Conservation (phyloP, 2,797 vertebrate genomes). For the Phylloscopus collybita region DNA sequence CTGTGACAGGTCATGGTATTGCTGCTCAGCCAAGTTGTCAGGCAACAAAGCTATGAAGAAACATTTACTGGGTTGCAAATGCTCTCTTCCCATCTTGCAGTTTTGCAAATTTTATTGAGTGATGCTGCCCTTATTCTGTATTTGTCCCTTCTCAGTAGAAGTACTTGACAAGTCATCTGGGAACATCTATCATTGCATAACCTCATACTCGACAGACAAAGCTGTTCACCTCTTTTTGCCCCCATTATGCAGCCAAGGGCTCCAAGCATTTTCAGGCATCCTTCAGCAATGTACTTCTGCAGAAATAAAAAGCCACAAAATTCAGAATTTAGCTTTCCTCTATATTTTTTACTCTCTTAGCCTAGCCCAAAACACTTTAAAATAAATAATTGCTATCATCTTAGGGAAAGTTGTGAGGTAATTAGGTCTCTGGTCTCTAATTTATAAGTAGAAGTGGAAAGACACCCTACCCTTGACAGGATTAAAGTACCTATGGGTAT, state of each 20-base stretch:
- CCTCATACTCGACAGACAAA: not conserved
- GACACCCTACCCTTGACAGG: not conserved
- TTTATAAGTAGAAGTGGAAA: not conserved
- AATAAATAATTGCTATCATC: not conserved
- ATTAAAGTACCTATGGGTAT: not conserved
- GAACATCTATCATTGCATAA: not conserved
- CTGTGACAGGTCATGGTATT: not conserved
- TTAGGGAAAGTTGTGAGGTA: not conserved
- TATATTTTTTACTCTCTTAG: not conserved
- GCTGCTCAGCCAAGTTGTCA: not conserved
- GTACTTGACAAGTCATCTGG: not conserved
- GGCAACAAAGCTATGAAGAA: not conserved
- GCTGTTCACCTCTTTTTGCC: not conserved
- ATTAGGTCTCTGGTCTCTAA: not conserved
- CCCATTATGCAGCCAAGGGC: not conserved
- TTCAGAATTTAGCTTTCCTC: not conserved
- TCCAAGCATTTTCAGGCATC: not conserved
- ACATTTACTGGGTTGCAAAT: not conserved
- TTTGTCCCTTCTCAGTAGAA: not conserved
- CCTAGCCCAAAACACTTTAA: not conserved
- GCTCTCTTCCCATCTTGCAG: not conserved
- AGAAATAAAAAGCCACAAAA: not conserved
- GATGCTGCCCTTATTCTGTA: not conserved
- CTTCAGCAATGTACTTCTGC: not conserved
- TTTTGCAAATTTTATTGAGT: constrained; percentile 26